Evolutionary conservation across 2,113 vertebrate species (phyloP), one percentile per base, ranked within the genome.

Genomic region (Apistogramma diplotaenia): DNA sequence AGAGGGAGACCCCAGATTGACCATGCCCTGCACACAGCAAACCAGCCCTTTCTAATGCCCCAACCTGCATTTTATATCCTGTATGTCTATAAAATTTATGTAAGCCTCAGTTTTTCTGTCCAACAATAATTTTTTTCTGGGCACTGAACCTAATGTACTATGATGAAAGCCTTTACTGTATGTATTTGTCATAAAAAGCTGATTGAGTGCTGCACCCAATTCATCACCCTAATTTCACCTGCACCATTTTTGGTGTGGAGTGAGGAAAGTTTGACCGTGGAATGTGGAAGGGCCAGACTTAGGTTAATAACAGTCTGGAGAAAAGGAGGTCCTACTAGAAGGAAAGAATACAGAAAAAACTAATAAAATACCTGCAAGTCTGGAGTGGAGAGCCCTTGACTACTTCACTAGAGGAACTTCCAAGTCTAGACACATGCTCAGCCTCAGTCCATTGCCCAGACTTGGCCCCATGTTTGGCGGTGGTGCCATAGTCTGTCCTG

Each of bases 361-460:
- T 76, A 88, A 91, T 82, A 88, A 79, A 95, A 73, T 94, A 98
- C 97, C 97, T 97, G 94, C 83, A 93, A 92, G 93, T 90, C 46
- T 91, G 83, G 83, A 93, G 51, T 25, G 82, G 35, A 57, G 71
- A 87, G 16, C 9, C 55, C 76, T 87, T 89, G 81, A 73, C 82
- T 84, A 51, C 72, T 85, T 74, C 54, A 46, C 72, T 59, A 61
- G 73, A 82, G 55, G 84, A 89, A 76, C 61, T 82, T 59, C 71
- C 85, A 86, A 43, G 72, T 79, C 84, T 72, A 85, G 79, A 84
- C 84, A 61, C 51, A 62, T 62, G 73, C 65, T 76, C 81, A 56
- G 78, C 11, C 82, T 84, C 79, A 29, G 87, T 60, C 78, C 49
- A 23, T 27, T 78, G 59, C 29, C 65, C 49, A 29, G 31, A 27